Conservation (phyloP, 2,888 invertebrate genomes). For the Lutraria lutraria region DNA sequence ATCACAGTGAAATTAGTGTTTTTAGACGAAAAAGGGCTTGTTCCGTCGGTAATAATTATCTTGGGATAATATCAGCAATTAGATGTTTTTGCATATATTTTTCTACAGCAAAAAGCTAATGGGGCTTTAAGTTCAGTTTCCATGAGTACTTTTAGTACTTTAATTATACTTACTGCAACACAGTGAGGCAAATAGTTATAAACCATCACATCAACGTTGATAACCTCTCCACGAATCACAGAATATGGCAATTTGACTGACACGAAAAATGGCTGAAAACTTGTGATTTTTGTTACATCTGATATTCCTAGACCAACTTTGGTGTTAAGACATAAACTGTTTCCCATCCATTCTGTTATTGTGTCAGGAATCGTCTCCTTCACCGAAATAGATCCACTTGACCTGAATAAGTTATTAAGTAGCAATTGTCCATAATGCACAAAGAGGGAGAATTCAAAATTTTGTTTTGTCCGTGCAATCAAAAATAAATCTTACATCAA, state of each 20-base stretch:
- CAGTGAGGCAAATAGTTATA: conserved; percentile 92
- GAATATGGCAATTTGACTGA: conserved; percentile 91
- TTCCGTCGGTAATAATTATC: too few relatives aligned
- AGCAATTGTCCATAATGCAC: too few relatives aligned
- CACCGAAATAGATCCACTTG: conserved; percentile 72
- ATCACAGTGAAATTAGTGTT: too few relatives aligned
- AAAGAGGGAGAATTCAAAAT: too few relatives aligned
- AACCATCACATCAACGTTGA: conserved; percentile 90
- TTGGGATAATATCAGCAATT: too few relatives aligned
- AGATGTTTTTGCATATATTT: too few relatives aligned
- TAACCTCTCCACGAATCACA: conserved; percentile 90
- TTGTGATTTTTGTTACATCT: conserved; percentile 87
- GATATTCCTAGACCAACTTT: conserved; percentile 88
- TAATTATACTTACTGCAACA: conserved; percentile 90
- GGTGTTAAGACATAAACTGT: conserved; percentile 88
- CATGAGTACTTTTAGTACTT: too few relatives aligned
- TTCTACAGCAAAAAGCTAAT: too few relatives aligned
- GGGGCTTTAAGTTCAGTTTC: too few relatives aligned
- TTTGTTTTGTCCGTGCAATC: too few relatives aligned
- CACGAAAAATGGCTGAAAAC: conserved; percentile 92
- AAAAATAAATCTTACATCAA: too few relatives aligned
- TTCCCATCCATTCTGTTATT: conserved; percentile 90
- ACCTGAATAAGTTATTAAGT: conserved; percentile 63
- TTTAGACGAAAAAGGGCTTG: too few relatives aligned
- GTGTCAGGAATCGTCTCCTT: conserved; percentile 88